phyloP scores from a whole-genome alignment of 2,113 vertebrate genomes.

The Centropus unirufus region DNA sequence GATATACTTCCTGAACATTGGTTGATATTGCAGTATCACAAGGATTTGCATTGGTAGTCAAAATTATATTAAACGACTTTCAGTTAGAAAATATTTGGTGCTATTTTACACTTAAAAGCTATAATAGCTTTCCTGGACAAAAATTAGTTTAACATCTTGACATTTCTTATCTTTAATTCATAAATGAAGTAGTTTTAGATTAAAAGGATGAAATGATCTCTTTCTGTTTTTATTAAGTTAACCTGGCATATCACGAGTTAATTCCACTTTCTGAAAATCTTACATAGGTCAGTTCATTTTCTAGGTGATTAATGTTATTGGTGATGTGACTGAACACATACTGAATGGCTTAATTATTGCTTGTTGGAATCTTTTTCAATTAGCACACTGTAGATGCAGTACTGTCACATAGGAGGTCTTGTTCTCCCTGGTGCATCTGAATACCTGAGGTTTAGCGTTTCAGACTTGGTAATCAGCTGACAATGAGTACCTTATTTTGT shows the following conservation, averaged over 20 bases:
- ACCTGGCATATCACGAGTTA: neutral
- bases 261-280: neutral
- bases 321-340: conserved; percentile 34
- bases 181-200: neutral
- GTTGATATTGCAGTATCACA: neutral
- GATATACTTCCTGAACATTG: neutral
- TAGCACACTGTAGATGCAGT: conserved; percentile 47
- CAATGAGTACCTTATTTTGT: conserved; percentile 71
- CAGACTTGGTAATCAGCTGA: conserved; percentile 64
- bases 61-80: neutral
- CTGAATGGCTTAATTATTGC: conserved; percentile 43
- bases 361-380: conserved; percentile 54
- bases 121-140: neutral
- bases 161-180: neutral
- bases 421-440: conserved; percentile 48
- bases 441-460: conserved; percentile 74
- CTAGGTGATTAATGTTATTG: neutral
- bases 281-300: neutral
- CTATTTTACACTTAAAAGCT: neutral
- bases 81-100: neutral
- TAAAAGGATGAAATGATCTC: neutral
- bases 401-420: conserved; percentile 55
- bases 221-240: neutral
- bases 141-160: neutral
- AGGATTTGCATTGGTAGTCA: neutral